Base-by-base conservation (phyloP, 2,113 vertebrate species). In the Nothoprocta pentlandii region DNA sequence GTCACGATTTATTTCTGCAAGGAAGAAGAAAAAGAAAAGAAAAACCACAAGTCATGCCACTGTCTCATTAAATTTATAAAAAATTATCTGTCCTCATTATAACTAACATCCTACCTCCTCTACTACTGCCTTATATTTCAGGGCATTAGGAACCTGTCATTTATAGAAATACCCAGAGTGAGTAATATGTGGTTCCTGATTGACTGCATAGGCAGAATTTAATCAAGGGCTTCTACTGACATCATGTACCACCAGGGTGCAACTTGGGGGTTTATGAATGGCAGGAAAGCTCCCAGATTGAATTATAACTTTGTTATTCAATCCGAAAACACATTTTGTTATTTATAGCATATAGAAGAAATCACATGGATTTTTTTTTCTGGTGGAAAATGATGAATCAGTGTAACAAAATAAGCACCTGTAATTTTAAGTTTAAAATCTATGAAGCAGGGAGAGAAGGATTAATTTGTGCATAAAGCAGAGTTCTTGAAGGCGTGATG, bases 321-420 rank as follows among this genome's bases (percentile, higher is more conserved):
- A 90, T 85, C 96, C 14, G 7, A 95, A 84, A 95, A 92, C 49
- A 44, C 9, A 56, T 84, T 97, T 96, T 94, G 44, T 97, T 97
- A 93, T 97, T 98, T 97, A 96, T 95, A 91, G 75, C 67, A 77
- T 54, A 51, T n/a, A 93, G 75, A 85, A 97, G 95, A 95, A 95
- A 89, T 89, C 63, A 76, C 92, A 88, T 34, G 56, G 89, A 70
- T 54, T 85, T 81, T 64, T 83, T 83, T 49, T 83, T 94, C 96
- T 93, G 93, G 82, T 95, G 94, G 66, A 97, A 97, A 96, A 95
- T 63, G 44, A 93, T 90, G 97, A 97, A 96, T 95, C 87, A 94
- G 93, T 85, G 67, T 83, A 96, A 97, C 64, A 95, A 97, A 97
- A 96, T 69, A 93, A 95, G 94, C 66, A 88, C 53, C 81, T 96